phyloP scores from a whole-genome alignment of 2,888 invertebrate species.

The Tribolium freemani region DNA sequence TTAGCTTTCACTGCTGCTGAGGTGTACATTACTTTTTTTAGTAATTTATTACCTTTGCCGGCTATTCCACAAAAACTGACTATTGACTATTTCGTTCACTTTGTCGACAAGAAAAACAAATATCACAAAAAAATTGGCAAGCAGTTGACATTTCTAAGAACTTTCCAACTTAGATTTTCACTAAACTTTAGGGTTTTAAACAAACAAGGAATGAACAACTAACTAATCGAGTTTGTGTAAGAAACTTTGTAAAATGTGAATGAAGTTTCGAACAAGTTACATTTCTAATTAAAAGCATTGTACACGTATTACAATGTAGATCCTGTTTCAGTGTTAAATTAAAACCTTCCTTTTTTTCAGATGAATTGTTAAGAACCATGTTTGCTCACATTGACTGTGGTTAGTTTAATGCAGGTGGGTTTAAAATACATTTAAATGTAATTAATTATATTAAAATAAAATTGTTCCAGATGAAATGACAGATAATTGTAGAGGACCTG shows the following conservation, averaged over 20 bases:
- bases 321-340: background rate
- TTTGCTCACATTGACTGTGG: conserved; percentile 71
- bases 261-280: background rate
- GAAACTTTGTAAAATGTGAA: too few species aligned
- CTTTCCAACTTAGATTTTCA: background rate
- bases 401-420: conserved; percentile 65
- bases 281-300: background rate
- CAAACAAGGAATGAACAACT: background rate
- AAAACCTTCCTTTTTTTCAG: conserved; percentile 57
- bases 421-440: conserved; percentile 64
- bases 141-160: background rate
- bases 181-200: background rate
- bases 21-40: too few species aligned
- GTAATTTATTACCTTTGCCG: too few species aligned
- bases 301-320: too few species aligned
- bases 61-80: too few species aligned
- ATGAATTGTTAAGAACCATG: conserved; percentile 66
- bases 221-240: background rate
- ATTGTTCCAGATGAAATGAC: conserved; percentile 64
- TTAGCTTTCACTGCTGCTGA: too few species aligned
- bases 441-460: conserved; percentile 67
- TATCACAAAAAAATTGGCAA: background rate
- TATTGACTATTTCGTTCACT: too few species aligned
- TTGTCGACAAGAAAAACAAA: too few species aligned
- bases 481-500: conserved; percentile 67